Evolutionary conservation across 92 coral and sea anemone genomes (phyloP).

Genomic region (Pocillopora meandrina): DNA sequence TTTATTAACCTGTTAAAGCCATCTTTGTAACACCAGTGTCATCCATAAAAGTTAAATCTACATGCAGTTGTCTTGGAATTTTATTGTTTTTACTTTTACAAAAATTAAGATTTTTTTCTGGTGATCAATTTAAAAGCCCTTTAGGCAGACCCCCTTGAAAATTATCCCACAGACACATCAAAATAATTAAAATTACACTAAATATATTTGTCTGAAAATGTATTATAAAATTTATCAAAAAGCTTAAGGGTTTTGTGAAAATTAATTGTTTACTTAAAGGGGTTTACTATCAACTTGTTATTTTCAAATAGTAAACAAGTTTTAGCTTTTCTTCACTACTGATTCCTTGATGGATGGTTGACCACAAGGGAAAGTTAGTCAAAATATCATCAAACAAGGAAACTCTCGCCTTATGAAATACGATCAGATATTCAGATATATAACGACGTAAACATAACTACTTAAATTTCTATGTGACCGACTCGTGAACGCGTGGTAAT

Average conservation of each 20-base stretch:
- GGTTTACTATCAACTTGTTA: neutral
- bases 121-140: slow-evolving; percentile 5
- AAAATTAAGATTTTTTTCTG: neutral
- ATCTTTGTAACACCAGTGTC: neutral
- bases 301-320: neutral
- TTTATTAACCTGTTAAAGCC: neutral
- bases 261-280: neutral
- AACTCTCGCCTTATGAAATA: slow-evolving; percentile 16
- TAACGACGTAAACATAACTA: neutral
- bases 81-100: neutral
- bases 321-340: neutral
- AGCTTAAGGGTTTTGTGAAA: neutral
- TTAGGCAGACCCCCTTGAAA: neutral
- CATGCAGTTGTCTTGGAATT: neutral
- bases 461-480: neutral
- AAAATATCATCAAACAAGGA: neutral
- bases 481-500: neutral
- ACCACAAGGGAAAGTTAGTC: neutral
- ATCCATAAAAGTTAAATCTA: neutral
- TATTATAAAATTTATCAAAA: neutral
- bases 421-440: neutral
- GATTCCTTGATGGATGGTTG: neutral
- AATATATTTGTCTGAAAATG: neutral
- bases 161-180: slow-evolving; percentile 1
- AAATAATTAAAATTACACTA: slow-evolving; percentile 16